phyloP scores from a whole-genome alignment of 1,140 invertebrate species.

The Meloidogyne chitwoodi region DNA sequence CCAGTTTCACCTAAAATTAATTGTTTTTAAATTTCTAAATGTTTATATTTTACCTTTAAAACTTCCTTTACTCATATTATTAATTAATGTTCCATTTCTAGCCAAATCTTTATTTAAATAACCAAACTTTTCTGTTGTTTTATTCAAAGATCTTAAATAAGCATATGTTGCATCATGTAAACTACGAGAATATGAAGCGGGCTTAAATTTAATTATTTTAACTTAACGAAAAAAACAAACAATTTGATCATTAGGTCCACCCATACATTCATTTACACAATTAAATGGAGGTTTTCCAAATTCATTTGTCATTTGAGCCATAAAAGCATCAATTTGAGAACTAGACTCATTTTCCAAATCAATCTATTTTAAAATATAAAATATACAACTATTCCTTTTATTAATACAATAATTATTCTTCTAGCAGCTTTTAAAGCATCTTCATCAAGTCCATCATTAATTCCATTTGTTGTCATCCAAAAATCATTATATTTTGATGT shows the following conservation, averaged over 20 bases:
- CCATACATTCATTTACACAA: conserved; percentile 31
- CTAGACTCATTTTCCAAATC: conserved; percentile 23
- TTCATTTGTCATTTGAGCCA: conserved; percentile 12
- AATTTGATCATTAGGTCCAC: not conserved
- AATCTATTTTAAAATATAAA: conserved; percentile 14
- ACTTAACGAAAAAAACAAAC: not conserved
- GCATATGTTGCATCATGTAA: conserved; percentile 32
- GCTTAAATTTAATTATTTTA: conserved; percentile 15
- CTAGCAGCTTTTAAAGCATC: conserved; percentile 24
- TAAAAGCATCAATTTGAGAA: conserved; percentile 27
- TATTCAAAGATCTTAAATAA: conserved; percentile 26
- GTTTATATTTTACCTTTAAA: conserved; percentile 12
- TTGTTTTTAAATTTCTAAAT: not conserved
- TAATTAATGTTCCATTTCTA: conserved; percentile 16
- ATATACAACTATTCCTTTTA: not conserved
- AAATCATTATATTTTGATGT: conserved; percentile 13
- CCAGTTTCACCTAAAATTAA: conserved; percentile 36
- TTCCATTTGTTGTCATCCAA: conserved; percentile 22
- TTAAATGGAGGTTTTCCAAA: conserved; percentile 36
- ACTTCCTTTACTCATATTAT: conserved; percentile 1
- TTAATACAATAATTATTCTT: conserved; percentile 22
- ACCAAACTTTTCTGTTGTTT: conserved; percentile 9
- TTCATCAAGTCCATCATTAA: conserved; percentile 30
- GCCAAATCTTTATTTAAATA: conserved; percentile 3
- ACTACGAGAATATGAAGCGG: conserved; percentile 30